Evolutionary conservation across 2,797 vertebrate genomes (phyloP), one percentile per base, ranked within the genome.

Genomic region (Hoplostethus mediterraneus): DNA sequence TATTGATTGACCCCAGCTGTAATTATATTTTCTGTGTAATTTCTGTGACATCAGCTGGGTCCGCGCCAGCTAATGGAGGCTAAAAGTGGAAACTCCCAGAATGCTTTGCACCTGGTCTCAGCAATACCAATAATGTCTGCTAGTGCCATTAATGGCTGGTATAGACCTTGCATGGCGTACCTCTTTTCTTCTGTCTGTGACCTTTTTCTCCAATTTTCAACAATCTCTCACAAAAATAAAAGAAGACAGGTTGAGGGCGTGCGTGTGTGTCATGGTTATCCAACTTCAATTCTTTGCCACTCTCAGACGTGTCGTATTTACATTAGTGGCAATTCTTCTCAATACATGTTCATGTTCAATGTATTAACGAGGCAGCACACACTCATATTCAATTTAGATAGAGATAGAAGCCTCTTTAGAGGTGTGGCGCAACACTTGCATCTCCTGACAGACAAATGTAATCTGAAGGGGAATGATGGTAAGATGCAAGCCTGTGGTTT

Each of bases 11-110:
- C 79, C 80, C 82, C 68, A 62, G 83, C 87, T 90, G 90, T 90
- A 90, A 92, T 92, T 90, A 89, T 89, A 90, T 91, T 83, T 84
- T 87, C 79, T 75, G 68, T 86, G 87, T 90, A 84, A 91, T 91
- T 90, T 87, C 82, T 87, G 79, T 92, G 82, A 75, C 85, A 82
- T 93, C 90, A 90, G 9, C 79, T 83, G 83, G 80, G 82, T 82
- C 81, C 74, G 79, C 89, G 86, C 77, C 83, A 87, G 79, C 75
- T 89, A 87, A 88, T 85, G 83, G 80, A 79, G 63, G 82, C 88
- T 87, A 86, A 88, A 91, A 92, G 58, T 78, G 55, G 85, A 85
- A 77, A 81, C 66, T 77, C 76, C 74, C 86, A 86, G 49, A 83
- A 81, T 89, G 82, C 77, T 77, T 85, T 87, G 87, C 88, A 90